phyloP scores from a whole-genome alignment of 2,888 invertebrate species.

The Volucella inanis region DNA sequence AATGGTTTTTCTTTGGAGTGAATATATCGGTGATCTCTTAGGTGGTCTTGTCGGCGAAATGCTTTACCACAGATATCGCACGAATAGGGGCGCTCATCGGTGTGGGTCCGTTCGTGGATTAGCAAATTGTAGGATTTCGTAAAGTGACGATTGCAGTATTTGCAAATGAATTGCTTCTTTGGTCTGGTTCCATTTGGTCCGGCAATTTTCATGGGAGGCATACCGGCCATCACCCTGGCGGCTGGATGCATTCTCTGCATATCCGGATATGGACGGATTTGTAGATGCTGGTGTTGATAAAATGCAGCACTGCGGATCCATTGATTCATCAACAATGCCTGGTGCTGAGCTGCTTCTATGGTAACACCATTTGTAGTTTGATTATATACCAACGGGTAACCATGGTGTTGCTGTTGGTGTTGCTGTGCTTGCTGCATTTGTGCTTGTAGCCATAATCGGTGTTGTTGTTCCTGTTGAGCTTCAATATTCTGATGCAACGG shows the following conservation, averaged over 20 bases:
- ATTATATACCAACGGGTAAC: conserved; percentile 63
- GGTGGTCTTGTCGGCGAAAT: conserved; percentile 96
- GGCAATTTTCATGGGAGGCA: conserved; percentile 85
- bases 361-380: conserved; percentile 75
- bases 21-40: conserved; percentile 96
- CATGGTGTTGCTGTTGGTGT: conserved; percentile 76
- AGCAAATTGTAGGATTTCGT: conserved; percentile 98
- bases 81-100: conserved; percentile 97
- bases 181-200: conserved; percentile 86
- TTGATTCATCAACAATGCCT: conserved; percentile 88
- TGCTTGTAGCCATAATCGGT: conserved; percentile 75
- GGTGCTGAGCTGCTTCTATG: conserved; percentile 84
- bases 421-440: conserved; percentile 75
- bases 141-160: conserved; percentile 98
- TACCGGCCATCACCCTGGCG: conserved; percentile 82
- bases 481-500: conserved; percentile 82
- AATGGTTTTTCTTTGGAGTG: conserved; percentile 99
- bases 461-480: conserved; percentile 75
- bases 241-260: conserved; percentile 83
- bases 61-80: conserved; percentile 98
- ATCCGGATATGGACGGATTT: conserved; percentile 84
- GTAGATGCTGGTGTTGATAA: conserved; percentile 84
- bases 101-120: conserved; percentile 98
- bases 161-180: conserved; percentile 97
- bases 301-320: conserved; percentile 89